These are phyloP conservation scores for Gobio occitaniae DNA, from an alignment of 2,797 vertebrate species.

Conservation along the genomic window DNA sequence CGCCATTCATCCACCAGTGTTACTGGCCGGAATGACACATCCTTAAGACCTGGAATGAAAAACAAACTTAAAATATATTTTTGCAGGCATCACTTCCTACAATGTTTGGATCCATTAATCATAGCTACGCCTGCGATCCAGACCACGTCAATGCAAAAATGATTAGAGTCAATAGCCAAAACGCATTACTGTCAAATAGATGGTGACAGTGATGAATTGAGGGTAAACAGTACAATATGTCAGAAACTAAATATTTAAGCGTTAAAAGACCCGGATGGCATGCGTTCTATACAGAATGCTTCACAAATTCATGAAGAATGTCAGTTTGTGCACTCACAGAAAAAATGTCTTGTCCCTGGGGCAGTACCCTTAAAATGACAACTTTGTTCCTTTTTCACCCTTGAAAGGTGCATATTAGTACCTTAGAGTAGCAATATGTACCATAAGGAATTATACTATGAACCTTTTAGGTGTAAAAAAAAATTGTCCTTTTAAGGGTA, in stretches of 20 bases:
- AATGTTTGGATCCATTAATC: constrained; percentile 38
- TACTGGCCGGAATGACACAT: constrained; percentile 56
- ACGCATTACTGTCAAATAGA: constrained; percentile 45
- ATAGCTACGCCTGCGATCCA: constrained; percentile 3
- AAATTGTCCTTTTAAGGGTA: too few relatives aligned
- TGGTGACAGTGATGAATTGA: constrained; percentile 49
- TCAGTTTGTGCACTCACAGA: neutral
- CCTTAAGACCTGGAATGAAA: constrained; percentile 42
- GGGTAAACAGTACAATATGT: constrained; percentile 38
- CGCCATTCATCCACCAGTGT: constrained; percentile 57
- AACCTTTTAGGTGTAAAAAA: too few relatives aligned
- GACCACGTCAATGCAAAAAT: constrained; percentile 26
- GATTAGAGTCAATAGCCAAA: constrained; percentile 17
- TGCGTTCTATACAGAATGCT: neutral
- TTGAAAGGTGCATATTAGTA: too few relatives aligned
- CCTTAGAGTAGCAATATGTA: too few relatives aligned
- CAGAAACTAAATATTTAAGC: constrained; percentile 1
- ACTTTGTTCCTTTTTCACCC: too few relatives aligned
- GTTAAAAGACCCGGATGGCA: neutral
- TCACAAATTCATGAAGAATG: neutral
- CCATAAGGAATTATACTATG: too few relatives aligned
- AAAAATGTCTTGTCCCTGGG: too few relatives aligned
- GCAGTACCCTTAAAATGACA: too few relatives aligned
- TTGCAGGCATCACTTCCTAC: constrained; percentile 47
- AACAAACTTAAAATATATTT: constrained; percentile 67